These are phyloP conservation scores for Clinocottus analis DNA, from an alignment of 2,113 vertebrate genomes.

Conservation along the genomic window DNA sequence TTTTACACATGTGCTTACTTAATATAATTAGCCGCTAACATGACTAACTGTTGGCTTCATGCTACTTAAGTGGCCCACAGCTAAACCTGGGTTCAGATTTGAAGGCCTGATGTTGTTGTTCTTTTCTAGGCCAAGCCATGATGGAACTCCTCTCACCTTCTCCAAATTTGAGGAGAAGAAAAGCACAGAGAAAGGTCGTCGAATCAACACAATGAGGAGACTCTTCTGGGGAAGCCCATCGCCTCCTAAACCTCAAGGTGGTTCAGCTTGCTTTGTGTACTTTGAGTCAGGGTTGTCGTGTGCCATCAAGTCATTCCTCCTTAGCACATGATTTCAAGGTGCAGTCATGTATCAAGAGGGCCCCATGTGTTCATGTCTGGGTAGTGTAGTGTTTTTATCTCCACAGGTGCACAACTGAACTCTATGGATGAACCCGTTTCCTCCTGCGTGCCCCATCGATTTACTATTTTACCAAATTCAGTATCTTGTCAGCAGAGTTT, in stretches of 20 bases:
- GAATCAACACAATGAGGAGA: slow-evolving; percentile 79
- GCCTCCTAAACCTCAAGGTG: slow-evolving; percentile 77
- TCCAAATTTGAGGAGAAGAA: slow-evolving; percentile 84
- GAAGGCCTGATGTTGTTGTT: slow-evolving; percentile 10
- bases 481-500: no score
- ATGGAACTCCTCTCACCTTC: slow-evolving; percentile 70
- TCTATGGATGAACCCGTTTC: background rate
- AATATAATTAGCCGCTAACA: background rate
- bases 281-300: background rate
- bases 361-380: background rate
- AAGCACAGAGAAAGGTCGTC: slow-evolving; percentile 78
- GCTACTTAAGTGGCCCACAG: background rate
- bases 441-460: background rate
- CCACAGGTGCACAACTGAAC: background rate
- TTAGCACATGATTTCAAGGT: background rate
- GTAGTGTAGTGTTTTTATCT: background rate
- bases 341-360: background rate
- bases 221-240: slow-evolving; percentile 82
- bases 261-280: background rate
- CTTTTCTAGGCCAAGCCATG: slow-evolving; percentile 55
- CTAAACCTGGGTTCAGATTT: background rate
- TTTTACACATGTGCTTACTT: background rate
- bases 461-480: background rate
- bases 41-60: background rate
- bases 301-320: background rate